Evolutionary conservation across 37 sponge, comb jelly and placozoan genomes (phyloP).

Genomic region (Hormiphora californensis): DNA sequence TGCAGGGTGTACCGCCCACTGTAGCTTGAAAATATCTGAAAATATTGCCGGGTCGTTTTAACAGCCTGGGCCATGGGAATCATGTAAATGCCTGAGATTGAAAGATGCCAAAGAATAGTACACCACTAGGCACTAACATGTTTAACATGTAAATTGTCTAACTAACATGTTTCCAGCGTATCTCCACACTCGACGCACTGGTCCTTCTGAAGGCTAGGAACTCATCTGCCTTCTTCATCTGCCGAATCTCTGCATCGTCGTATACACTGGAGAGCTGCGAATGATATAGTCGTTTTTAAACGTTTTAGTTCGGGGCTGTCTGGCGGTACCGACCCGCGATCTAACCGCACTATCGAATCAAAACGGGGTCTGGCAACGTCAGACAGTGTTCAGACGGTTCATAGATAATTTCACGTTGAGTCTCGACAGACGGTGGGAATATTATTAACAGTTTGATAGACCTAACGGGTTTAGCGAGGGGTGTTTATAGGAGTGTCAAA

Average conservation of each 20-base stretch:
- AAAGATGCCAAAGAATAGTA: background rate
- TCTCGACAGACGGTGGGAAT: too few relatives aligned
- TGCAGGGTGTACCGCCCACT: conserved; percentile 35
- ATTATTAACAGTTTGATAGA: too few relatives aligned
- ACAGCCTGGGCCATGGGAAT: background rate
- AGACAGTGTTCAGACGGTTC: too few relatives aligned
- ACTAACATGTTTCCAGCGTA: conserved; percentile 50
- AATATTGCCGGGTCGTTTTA: too few relatives aligned
- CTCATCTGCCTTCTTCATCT: background rate
- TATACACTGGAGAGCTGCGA: conserved; percentile 28
- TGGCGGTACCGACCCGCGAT: too few relatives aligned
- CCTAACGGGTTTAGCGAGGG: too few relatives aligned
- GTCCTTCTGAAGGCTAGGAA: conserved; percentile 2
- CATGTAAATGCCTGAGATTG: background rate
- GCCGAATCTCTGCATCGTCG: background rate
- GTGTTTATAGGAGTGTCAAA: too few relatives aligned
- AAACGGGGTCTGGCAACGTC: too few relatives aligned
- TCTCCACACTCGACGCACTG: conserved; percentile 25
- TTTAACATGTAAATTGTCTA: background rate
- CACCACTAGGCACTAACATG: background rate
- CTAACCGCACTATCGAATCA: too few relatives aligned
- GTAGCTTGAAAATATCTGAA: background rate
- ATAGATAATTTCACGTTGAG: too few relatives aligned
- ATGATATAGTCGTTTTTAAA: background rate
- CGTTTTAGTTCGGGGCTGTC: background rate